Conservation (phyloP, 2,113 vertebrate genomes). For the Lycaon pictus region DNA sequence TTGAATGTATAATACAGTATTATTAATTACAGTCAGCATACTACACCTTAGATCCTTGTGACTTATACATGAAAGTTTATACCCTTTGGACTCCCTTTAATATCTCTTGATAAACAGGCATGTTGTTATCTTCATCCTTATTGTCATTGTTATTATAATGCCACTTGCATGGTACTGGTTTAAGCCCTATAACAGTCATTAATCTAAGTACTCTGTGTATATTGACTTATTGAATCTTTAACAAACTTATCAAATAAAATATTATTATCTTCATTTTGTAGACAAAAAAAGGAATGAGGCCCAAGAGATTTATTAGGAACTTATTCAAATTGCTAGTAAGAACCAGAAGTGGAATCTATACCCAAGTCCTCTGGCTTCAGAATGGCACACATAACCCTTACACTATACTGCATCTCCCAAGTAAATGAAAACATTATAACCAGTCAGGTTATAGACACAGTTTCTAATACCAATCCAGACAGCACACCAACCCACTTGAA, state of each 20-base stretch:
- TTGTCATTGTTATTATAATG: neutral
- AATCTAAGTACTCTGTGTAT: neutral
- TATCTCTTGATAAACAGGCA: neutral
- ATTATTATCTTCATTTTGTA: neutral
- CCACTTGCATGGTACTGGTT: neutral
- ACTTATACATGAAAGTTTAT: neutral
- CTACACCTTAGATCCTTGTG: neutral
- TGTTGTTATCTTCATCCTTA: neutral
- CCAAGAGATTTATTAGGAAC: neutral
- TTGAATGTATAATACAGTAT: neutral
- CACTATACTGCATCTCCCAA: neutral
- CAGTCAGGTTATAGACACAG: neutral
- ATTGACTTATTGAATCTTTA: neutral
- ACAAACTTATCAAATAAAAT: neutral
- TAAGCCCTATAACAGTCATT: neutral
- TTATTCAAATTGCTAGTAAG: neutral
- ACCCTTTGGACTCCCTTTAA: neutral
- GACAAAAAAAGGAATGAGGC: neutral
- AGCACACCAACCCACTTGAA: neutral
- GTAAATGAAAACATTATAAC: neutral
- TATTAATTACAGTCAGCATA: neutral
- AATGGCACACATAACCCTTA: neutral
- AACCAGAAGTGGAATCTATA: neutral
- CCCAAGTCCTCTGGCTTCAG: neutral
- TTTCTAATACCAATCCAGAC: neutral